phyloP scores from a whole-genome alignment of 2,113 vertebrate species.

The Cynoglossus semilaevis region DNA sequence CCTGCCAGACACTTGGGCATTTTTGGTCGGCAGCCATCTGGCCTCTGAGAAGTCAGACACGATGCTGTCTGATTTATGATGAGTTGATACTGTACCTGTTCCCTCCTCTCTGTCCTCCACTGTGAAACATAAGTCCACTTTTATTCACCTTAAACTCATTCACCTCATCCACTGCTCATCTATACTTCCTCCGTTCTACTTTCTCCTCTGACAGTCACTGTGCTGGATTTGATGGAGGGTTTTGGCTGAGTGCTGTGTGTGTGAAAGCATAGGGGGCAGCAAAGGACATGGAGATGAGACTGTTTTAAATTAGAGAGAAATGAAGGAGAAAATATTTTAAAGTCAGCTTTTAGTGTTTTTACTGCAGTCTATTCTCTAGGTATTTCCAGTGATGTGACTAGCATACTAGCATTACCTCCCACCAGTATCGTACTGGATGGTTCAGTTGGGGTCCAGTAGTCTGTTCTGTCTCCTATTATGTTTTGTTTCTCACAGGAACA shows the following conservation, averaged over 20 bases:
- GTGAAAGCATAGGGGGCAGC: conserved; percentile 20
- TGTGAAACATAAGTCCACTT: neutral
- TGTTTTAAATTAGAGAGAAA: conserved; percentile 8
- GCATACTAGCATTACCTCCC: neutral
- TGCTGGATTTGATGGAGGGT: conserved; percentile 19
- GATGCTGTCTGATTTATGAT: conserved; percentile 33
- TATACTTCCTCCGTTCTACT: conserved; percentile 25
- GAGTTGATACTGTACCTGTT: neutral
- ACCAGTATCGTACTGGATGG: no score
- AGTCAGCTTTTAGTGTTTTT: conserved; percentile 2
- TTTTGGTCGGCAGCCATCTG: conserved; percentile 25
- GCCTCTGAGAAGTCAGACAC: conserved; percentile 11
- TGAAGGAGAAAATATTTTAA: neutral
- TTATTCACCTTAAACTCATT: conserved; percentile 5
- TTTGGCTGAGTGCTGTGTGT: conserved; percentile 26
- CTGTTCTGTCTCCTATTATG: no score
- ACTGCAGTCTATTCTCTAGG: neutral
- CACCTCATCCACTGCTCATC: conserved; percentile 39
- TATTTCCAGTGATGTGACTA: neutral
- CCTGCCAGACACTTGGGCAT: conserved; percentile 2
- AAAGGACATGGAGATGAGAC: conserved; percentile 26
- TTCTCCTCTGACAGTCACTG: conserved; percentile 19
- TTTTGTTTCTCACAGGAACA: no score
- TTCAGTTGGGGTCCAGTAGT: no score
- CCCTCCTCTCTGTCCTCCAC: conserved; percentile 5